Conservation (phyloP, 2,797 vertebrate species). For the Oryzias sinensis region DNA sequence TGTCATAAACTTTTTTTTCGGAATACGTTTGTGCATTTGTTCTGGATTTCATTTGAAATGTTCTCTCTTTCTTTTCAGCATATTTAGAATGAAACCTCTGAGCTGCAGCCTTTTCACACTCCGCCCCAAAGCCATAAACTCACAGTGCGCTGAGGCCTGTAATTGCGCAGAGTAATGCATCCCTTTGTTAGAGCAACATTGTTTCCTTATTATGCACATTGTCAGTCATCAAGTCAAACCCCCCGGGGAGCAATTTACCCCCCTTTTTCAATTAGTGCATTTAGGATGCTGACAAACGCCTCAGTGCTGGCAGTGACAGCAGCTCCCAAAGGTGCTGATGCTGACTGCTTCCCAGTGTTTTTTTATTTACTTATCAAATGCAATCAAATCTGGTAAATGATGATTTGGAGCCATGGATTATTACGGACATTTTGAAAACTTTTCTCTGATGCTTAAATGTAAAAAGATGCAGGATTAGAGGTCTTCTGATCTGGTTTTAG, state of each 20-base stretch:
- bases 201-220: conserved; percentile 28
- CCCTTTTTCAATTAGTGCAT: conserved; percentile 41
- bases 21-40: no score
- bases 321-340: conserved; percentile 13
- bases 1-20: no score
- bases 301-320: conserved; percentile 24
- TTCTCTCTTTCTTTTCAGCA: no score
- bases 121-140: neutral
- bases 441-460: no score
- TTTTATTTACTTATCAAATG: no score
- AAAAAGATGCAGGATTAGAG: no score
- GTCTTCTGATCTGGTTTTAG: no score
- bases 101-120: conserved; percentile 4
- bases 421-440: no score
- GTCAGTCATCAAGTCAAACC: conserved; percentile 42
- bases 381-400: no score
- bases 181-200: conserved; percentile 17
- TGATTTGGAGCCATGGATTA: no score
- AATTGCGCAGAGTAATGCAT: conserved; percentile 16
- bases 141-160: conserved; percentile 1
- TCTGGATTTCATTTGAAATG: no score
- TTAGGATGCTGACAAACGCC: conserved; percentile 15
- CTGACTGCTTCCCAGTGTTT: neutral
- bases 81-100: neutral
- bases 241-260: conserved; percentile 49